Percentiles rank a stretch among this genome's conserved stretches.
Conservation (phyloP, 2,113 vertebrate species). For the Ictalurus punctatus region DNA sequence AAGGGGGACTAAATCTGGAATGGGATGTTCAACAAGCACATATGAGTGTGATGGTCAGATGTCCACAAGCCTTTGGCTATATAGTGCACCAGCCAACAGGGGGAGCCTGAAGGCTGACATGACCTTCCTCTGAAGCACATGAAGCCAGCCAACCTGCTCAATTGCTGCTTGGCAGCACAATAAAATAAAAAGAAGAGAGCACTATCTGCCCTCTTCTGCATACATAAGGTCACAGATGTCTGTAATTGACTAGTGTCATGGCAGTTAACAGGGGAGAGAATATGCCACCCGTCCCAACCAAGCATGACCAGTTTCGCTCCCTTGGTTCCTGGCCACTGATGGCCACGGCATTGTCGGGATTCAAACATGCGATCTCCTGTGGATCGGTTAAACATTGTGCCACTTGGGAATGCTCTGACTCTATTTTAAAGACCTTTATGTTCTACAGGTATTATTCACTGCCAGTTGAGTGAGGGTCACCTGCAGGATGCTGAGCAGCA, state of each 20-base stretch:
- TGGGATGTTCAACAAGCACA: background rate
- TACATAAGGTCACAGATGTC: background rate
- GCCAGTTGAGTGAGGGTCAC: conserved; percentile 86
- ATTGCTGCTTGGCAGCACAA: background rate
- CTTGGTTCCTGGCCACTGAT: background rate
- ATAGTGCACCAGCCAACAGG: background rate
- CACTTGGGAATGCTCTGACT: background rate
- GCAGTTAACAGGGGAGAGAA: background rate
- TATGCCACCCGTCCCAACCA: background rate
- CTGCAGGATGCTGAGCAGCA: conserved; percentile 93
- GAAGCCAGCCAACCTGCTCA: background rate
- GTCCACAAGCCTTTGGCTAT: background rate
- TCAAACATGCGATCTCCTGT: background rate
- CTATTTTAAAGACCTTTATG: background rate
- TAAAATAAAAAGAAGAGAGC: background rate
- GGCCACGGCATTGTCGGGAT: background rate
- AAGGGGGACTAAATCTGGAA: background rate
- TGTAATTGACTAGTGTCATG: background rate
- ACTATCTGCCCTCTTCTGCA: background rate
- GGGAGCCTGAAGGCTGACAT: background rate
- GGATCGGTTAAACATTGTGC: background rate
- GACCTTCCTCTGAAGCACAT: background rate
- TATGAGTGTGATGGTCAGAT: background rate
- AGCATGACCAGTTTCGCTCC: background rate
- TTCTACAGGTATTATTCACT: conserved; percentile 84